Evolutionary conservation across 2,113 vertebrate species (phyloP).

Genomic region (Mohoua ochrocephala): DNA sequence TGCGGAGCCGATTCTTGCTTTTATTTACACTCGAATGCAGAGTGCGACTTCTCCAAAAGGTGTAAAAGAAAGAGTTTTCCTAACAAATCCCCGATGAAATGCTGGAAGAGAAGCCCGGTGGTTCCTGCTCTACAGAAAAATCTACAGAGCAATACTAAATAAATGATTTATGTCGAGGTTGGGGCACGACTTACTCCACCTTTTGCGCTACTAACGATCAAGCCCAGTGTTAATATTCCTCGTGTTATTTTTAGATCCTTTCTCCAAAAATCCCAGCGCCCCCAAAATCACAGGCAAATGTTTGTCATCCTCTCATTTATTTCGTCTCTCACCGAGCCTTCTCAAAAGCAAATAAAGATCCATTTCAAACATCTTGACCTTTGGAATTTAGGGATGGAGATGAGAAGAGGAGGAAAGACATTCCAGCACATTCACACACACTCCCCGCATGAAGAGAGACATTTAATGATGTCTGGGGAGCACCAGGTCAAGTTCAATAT

Average conservation of each 20-base stretch:
- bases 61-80: not conserved
- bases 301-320: not conserved
- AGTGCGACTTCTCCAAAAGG: not conserved
- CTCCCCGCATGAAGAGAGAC: not conserved
- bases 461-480: not conserved
- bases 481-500: not conserved
- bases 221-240: not conserved
- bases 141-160: not conserved
- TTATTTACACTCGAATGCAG: not conserved
- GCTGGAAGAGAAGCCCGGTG: not conserved
- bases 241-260: not conserved
- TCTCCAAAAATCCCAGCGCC: not conserved
- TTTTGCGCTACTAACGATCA: not conserved
- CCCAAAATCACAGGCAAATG: not conserved
- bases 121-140: not conserved
- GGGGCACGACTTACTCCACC: not conserved
- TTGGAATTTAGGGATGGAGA: not conserved
- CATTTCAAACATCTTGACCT: not conserved
- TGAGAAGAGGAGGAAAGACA: not conserved
- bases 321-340: not conserved
- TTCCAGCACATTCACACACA: not conserved
- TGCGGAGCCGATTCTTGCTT: slow-evolving; percentile 12
- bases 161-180: not conserved
- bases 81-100: not conserved
- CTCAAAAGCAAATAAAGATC: not conserved